These are phyloP conservation scores for Clavelina lepadiformis DNA, from an alignment of 23 tunicate genomes.

Conservation along the genomic window DNA sequence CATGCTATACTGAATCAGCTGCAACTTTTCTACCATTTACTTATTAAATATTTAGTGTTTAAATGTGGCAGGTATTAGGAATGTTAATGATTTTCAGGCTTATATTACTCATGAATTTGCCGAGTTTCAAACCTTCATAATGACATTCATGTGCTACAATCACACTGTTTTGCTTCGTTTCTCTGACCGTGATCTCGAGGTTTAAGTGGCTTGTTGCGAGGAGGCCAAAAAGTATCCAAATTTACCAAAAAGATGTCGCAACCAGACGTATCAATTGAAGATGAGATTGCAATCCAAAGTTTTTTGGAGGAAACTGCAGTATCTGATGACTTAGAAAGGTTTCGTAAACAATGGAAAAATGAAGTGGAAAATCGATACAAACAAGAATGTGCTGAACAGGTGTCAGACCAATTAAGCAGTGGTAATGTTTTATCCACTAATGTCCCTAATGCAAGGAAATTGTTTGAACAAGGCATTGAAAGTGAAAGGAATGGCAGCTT, in stretches of 20 bases:
- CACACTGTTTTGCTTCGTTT: conserved; percentile 13
- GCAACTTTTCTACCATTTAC: too few species aligned
- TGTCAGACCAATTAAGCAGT: not conserved
- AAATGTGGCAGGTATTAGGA: too few species aligned
- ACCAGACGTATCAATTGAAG: not conserved
- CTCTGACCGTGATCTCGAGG: conserved; percentile 57
- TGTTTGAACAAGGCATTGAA: conserved; percentile 34
- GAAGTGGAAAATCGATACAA: conserved; percentile 32
- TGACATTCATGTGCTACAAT: too few species aligned
- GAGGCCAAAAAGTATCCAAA: too few species aligned
- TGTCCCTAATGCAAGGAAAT: conserved; percentile 1
- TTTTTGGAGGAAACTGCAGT: not conserved
- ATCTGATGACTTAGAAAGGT: conserved; percentile 25
- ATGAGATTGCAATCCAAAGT: not conserved
- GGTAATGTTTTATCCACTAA: not conserved
- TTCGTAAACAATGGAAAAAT: conserved; percentile 32
- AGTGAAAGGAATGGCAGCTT: conserved; percentile 45
- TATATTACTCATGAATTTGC: too few species aligned
- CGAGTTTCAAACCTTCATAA: too few species aligned
- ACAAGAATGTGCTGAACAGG: not conserved
- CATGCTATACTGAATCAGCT: too few species aligned
- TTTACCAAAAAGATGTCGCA: too few species aligned
- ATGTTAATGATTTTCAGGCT: too few species aligned
- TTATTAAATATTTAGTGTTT: too few species aligned
- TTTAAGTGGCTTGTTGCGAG: not conserved